phyloP scores from a whole-genome alignment of 1,140 invertebrate species.

The Drosophila nebulosa region DNA sequence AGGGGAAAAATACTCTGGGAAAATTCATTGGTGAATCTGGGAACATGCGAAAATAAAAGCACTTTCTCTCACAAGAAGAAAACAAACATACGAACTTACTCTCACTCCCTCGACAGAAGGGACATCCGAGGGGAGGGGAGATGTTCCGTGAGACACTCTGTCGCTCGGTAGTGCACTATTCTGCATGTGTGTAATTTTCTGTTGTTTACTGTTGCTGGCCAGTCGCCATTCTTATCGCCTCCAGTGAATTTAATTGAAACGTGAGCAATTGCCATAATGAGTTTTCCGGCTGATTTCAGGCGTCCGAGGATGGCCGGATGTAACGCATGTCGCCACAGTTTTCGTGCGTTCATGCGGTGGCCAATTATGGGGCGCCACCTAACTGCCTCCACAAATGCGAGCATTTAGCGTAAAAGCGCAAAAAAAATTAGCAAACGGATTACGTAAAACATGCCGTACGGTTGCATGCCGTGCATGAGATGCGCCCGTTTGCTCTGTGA shows the following conservation, averaged over 20 bases:
- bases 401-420: constrained; percentile 41
- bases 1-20: constrained; percentile 35
- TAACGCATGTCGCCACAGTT: constrained; percentile 12
- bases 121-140: no score
- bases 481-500: constrained; percentile 12
- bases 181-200: not conserved
- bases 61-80: constrained; percentile 34
- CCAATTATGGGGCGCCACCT: constrained; percentile 40
- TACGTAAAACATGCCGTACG: constrained; percentile 23
- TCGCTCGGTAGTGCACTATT: not conserved
- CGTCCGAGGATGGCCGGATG: not conserved
- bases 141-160: constrained; percentile 33
- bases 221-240: not conserved
- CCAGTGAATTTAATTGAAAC: constrained; percentile 50
- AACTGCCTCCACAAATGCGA: constrained; percentile 37
- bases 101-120: constrained; percentile 2
- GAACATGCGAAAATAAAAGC: constrained; percentile 21
- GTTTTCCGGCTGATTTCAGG: constrained; percentile 40
- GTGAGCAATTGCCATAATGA: constrained; percentile 59
- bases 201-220: constrained; percentile 10
- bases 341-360: constrained; percentile 20
- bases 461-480: constrained; percentile 17
- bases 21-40: constrained; percentile 20
- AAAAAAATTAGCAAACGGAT: constrained; percentile 26
- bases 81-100: constrained; percentile 27